phyloP scores from a whole-genome alignment of 2,113 vertebrate genomes.

The Eulacestoma nigropectus region DNA sequence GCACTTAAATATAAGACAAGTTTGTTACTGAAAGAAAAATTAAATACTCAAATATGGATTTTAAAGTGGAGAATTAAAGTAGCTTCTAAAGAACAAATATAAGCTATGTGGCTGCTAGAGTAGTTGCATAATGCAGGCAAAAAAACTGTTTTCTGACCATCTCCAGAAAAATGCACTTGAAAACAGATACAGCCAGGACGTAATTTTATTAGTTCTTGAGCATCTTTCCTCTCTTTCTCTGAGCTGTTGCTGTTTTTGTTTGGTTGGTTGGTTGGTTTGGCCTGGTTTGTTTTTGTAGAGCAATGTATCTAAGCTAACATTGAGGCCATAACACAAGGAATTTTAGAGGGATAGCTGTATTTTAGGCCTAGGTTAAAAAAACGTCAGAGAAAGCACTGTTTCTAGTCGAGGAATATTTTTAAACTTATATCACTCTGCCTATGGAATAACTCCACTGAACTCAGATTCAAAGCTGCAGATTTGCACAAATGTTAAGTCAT shows the following conservation, averaged over 20 bases:
- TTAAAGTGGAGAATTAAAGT: neutral
- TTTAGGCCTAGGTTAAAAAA: neutral
- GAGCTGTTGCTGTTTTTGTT: neutral
- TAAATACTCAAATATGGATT: neutral
- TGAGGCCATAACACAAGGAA: neutral
- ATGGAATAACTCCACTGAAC: neutral
- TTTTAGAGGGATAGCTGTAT: neutral
- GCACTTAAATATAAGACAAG: neutral
- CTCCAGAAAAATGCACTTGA: neutral
- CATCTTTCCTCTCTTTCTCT: neutral
- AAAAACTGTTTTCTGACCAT: neutral
- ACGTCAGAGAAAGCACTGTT: neutral
- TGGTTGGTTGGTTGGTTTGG: neutral
- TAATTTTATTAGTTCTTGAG: neutral
- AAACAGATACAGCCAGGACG: neutral
- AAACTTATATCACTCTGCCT: neutral
- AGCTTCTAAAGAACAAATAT: neutral
- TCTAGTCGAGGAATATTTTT: neutral
- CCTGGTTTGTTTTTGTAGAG: neutral
- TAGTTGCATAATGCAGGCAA: neutral
- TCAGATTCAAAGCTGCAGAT: neutral
- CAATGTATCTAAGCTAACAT: neutral
- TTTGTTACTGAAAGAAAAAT: neutral
- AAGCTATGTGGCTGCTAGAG: neutral
- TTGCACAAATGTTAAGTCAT: neutral